These are phyloP conservation scores for Melanostoma scalare DNA, from an alignment of 2,888 invertebrate species.

Conservation along the genomic window DNA sequence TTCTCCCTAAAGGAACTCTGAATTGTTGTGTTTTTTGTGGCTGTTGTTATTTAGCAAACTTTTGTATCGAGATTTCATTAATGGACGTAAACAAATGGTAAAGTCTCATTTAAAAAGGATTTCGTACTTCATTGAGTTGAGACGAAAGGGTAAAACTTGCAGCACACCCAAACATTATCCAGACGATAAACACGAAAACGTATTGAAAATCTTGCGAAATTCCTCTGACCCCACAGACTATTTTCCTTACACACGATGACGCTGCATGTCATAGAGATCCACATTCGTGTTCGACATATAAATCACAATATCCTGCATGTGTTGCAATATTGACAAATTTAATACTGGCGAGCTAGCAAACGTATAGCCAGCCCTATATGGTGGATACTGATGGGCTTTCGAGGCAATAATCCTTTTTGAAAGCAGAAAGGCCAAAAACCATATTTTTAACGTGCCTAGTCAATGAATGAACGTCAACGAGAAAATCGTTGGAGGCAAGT, in stretches of 20 bases:
- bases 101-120: too few species aligned
- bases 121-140: too few species aligned
- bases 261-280: conserved; percentile 39
- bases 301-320: conserved; percentile 70
- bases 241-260: conserved; percentile 7
- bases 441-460: conserved; percentile 27
- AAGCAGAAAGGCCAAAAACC: conserved; percentile 20
- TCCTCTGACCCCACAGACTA: not conserved
- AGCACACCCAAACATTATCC: too few species aligned
- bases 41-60: too few species aligned
- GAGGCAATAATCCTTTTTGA: conserved; percentile 26
- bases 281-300: conserved; percentile 64
- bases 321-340: conserved; percentile 72
- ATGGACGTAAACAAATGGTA: too few species aligned
- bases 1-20: too few species aligned
- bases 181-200: too few species aligned
- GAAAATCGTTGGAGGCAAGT: conserved; percentile 12
- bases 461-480: conserved; percentile 34
- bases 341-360: conserved; percentile 51
- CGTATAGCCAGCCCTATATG: conserved; percentile 3
- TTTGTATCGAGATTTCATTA: too few species aligned
- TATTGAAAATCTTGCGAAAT: not conserved
- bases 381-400: conserved; percentile 6
- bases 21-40: too few species aligned
- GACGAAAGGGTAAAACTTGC: too few species aligned